phyloP scores from a whole-genome alignment of 2,113 vertebrate genomes.

The Alaudala cheleensis region DNA sequence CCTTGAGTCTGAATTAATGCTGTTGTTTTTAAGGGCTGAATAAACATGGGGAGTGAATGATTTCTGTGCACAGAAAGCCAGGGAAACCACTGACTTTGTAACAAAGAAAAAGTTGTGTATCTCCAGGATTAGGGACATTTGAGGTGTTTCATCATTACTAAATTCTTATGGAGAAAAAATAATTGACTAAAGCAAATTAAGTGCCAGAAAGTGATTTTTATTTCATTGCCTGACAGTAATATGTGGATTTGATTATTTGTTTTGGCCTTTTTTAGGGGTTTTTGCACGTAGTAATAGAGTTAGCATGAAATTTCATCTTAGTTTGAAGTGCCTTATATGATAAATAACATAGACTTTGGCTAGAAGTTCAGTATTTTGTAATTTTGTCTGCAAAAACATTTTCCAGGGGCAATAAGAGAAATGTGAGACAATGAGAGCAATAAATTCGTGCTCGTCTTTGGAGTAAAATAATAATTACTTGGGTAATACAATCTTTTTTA shows the following conservation, averaged over 20 bases:
- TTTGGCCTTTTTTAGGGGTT: not conserved
- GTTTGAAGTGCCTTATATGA: not conserved
- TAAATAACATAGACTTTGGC: not conserved
- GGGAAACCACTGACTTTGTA: not conserved
- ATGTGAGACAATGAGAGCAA: not conserved
- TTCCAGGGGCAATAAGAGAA: not conserved
- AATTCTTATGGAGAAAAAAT: not conserved
- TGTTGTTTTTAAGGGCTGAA: not conserved
- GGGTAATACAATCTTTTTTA: not conserved
- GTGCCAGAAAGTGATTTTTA: not conserved
- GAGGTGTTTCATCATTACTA: not conserved
- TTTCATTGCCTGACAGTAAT: not conserved
- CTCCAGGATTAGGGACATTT: not conserved
- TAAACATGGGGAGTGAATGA: not conserved
- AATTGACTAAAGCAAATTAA: not conserved
- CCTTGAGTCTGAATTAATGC: not conserved
- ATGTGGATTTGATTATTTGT: not conserved
- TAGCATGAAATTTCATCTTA: not conserved
- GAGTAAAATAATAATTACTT: not conserved
- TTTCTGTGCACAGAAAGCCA: not conserved
- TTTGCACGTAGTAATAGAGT: not conserved
- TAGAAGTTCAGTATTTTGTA: not conserved
- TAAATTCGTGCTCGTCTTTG: not conserved
- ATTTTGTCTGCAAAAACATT: constrained; percentile 13
- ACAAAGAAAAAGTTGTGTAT: not conserved